phyloP scores from a whole-genome alignment of 1,140 invertebrate genomes.

The Megalonaias nervosa region DNA sequence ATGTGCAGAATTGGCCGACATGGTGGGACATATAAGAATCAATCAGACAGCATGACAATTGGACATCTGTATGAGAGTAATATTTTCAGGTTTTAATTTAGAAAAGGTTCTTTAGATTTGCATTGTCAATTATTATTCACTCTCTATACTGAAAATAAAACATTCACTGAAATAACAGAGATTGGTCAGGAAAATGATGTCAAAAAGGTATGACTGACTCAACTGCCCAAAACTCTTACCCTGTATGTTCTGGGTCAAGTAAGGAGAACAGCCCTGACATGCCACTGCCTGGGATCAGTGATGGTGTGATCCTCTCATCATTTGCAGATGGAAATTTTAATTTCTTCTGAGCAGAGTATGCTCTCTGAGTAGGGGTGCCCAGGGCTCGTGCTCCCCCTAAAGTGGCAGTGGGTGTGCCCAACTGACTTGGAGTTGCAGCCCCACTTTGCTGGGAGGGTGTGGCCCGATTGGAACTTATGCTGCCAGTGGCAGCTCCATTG shows the following conservation, averaged over 20 bases:
- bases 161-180: not conserved
- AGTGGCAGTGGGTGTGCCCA: conserved; percentile 6
- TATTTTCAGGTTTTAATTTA: too few relatives aligned
- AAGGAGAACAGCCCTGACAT: conserved; percentile 62
- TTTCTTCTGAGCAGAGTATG: conserved; percentile 51
- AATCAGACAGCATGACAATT: too few relatives aligned
- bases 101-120: not conserved
- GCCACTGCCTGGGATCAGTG: conserved; percentile 45
- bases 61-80: too few relatives aligned
- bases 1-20: too few relatives aligned
- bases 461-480: not conserved
- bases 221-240: conserved; percentile 39
- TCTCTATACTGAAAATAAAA: not conserved
- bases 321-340: conserved; percentile 28
- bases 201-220: not conserved
- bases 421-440: conserved; percentile 14
- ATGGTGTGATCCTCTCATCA: conserved; percentile 43
- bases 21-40: too few relatives aligned
- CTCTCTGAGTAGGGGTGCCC: conserved; percentile 37
- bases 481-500: conserved; percentile 14
- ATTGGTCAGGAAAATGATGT: not conserved
- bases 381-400: not conserved
- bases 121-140: not conserved
- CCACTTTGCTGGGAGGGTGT: conserved; percentile 5
- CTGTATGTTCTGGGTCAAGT: conserved; percentile 59